A percentile compares a stretch with the other conserved stretches of the same genome.
phyloP scores from a whole-genome alignment of 1,140 invertebrate genomes.

The Orussus abietinus region DNA sequence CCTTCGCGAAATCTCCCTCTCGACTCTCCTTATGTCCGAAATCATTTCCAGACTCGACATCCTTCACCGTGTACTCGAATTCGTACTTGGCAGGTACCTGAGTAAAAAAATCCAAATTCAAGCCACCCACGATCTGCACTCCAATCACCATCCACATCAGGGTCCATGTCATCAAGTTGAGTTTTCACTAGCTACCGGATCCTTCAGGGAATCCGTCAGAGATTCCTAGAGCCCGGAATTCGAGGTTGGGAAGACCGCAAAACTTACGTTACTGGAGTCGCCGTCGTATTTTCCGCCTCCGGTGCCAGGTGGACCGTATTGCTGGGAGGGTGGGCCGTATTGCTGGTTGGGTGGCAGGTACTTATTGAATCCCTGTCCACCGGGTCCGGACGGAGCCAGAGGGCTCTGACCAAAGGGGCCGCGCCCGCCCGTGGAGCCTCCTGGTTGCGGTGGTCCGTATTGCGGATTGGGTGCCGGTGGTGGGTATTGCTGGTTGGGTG shows the following conservation, averaged over 20 bases:
- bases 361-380: slow-evolving; percentile 49
- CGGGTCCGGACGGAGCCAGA: slow-evolving; percentile 15
- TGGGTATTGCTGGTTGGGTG: slow-evolving; percentile 44
- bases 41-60: slow-evolving; percentile 37
- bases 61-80: slow-evolving; percentile 50
- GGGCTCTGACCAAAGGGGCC: no score
- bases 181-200: no score
- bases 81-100: slow-evolving; percentile 46
- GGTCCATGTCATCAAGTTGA: no score
- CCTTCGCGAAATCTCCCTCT: slow-evolving; percentile 41
- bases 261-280: slow-evolving; percentile 45
- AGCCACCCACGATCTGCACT: no score
- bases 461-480: slow-evolving; percentile 42
- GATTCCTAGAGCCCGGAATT: no score
- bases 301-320: neutral
- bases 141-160: no score
- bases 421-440: slow-evolving; percentile 23
- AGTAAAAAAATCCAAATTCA: neutral
- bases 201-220: no score
- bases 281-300: slow-evolving; percentile 36
- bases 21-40: slow-evolving; percentile 49
- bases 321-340: slow-evolving; percentile 25
- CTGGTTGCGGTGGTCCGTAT: slow-evolving; percentile 34
- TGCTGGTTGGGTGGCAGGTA: slow-evolving; percentile 54
- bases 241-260: no score